phyloP scores from a whole-genome alignment of 1,140 invertebrate species.

The Hyphantria cunea region DNA sequence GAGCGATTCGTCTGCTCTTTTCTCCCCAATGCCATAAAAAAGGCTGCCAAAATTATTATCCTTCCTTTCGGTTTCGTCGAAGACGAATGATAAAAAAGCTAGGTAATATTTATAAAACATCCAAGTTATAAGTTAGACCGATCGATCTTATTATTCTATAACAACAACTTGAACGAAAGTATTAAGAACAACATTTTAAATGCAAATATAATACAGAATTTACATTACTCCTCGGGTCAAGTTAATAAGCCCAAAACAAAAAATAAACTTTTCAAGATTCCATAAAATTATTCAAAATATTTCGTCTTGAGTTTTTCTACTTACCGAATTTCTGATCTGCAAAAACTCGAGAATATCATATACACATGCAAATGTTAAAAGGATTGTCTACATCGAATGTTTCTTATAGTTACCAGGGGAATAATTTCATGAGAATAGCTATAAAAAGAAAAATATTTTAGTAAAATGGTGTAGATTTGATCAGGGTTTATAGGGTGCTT shows the following conservation, averaged over 20 bases:
- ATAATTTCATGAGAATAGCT: not conserved
- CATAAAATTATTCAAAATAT: slow-evolving; percentile 14
- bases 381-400: slow-evolving; percentile 18
- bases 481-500: not conserved
- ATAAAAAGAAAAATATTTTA: not conserved
- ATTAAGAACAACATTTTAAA: slow-evolving; percentile 9
- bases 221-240: slow-evolving; percentile 18
- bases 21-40: too few relatives aligned
- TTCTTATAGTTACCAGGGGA: slow-evolving; percentile 9
- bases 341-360: slow-evolving; percentile 10
- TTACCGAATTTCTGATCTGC: not conserved
- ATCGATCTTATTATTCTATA: too few relatives aligned
- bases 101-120: too few relatives aligned
- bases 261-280: slow-evolving; percentile 8
- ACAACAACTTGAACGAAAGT: not conserved
- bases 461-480: not conserved
- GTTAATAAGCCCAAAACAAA: not conserved
- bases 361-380: slow-evolving; percentile 10
- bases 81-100: too few relatives aligned
- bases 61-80: too few relatives aligned
- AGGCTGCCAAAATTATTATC: too few relatives aligned
- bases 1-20: too few relatives aligned
- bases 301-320: slow-evolving; percentile 2
- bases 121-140: too few relatives aligned
- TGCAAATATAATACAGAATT: slow-evolving; percentile 14